A percentile compares a stretch with the other conserved stretches of the same genome.
These are phyloP conservation scores for Tetrax tetrax DNA, from an alignment of 2,113 vertebrate species.

Conservation along the genomic window DNA sequence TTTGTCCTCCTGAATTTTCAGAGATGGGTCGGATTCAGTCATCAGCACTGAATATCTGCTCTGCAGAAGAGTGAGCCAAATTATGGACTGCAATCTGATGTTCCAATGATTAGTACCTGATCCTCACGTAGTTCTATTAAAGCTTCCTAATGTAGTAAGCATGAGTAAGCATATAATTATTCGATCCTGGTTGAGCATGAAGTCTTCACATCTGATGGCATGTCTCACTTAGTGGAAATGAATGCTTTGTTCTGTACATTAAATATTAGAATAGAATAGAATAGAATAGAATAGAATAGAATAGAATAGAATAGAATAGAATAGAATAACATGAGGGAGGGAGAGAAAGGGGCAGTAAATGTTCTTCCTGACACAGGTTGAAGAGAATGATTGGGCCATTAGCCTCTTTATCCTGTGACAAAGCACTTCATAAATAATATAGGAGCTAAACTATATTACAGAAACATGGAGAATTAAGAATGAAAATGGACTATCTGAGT, in stretches of 20 bases:
- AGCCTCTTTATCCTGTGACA: background rate
- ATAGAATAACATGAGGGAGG: background rate
- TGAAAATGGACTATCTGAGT: background rate
- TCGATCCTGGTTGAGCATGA: background rate
- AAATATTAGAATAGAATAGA: background rate
- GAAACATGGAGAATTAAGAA: background rate
- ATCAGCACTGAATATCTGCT: background rate
- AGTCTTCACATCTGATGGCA: slow-evolving; percentile 40
- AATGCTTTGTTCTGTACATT: background rate
- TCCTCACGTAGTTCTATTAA: slow-evolving; percentile 12
- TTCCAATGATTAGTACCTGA: slow-evolving; percentile 37
- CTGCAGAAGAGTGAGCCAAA: background rate
- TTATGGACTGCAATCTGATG: background rate
- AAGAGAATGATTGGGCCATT: background rate
- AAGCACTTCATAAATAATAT: background rate
- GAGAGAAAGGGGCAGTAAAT: background rate
- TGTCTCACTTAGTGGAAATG: slow-evolving; percentile 17
- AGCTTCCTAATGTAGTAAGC: slow-evolving; percentile 48
- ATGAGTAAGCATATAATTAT: slow-evolving; percentile 65
- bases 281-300: no score
- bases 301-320: no score
- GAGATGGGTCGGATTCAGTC: background rate
- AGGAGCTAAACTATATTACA: background rate
- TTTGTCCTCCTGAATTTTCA: background rate
- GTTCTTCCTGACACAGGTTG: background rate